Evolutionary conservation across 2,113 vertebrate genomes (phyloP).

Genomic region (Ctenodactylus gundi): DNA sequence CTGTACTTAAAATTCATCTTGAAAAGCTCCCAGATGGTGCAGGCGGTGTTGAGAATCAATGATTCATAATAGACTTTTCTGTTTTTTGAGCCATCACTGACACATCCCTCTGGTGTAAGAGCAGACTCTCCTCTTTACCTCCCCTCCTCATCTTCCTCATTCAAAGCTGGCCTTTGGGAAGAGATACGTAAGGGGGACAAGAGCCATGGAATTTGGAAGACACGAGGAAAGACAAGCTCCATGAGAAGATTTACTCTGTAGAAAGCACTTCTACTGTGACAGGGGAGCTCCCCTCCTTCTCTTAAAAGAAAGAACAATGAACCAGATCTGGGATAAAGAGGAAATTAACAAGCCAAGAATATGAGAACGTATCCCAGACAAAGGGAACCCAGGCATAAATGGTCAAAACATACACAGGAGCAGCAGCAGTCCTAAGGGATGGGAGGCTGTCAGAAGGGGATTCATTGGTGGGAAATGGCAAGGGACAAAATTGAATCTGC

Average conservation of each 20-base stretch:
- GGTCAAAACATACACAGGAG: not conserved
- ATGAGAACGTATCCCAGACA: not conserved
- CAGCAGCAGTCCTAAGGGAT: not conserved
- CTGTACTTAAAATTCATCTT: not conserved
- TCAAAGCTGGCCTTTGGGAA: not conserved
- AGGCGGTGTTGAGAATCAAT: not conserved
- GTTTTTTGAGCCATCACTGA: not conserved
- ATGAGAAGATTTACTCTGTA: not conserved
- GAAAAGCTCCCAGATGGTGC: not conserved
- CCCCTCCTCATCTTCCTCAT: not conserved
- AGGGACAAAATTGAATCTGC: not conserved
- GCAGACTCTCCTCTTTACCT: not conserved
- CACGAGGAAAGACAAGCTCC: not conserved
- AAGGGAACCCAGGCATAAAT: not conserved
- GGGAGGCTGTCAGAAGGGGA: not conserved
- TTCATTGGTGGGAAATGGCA: no score
- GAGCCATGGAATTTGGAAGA: not conserved
- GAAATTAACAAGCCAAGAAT: not conserved
- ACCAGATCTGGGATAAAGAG: not conserved
- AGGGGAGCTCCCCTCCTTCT: not conserved
- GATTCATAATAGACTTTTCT: not conserved
- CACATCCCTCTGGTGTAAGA: not conserved
- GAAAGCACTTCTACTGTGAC: not conserved
- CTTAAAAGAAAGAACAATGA: not conserved
- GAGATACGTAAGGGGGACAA: not conserved